These are phyloP conservation scores for Malurus splendens DNA, from an alignment of 2,797 vertebrate species.

Conservation along the genomic window DNA sequence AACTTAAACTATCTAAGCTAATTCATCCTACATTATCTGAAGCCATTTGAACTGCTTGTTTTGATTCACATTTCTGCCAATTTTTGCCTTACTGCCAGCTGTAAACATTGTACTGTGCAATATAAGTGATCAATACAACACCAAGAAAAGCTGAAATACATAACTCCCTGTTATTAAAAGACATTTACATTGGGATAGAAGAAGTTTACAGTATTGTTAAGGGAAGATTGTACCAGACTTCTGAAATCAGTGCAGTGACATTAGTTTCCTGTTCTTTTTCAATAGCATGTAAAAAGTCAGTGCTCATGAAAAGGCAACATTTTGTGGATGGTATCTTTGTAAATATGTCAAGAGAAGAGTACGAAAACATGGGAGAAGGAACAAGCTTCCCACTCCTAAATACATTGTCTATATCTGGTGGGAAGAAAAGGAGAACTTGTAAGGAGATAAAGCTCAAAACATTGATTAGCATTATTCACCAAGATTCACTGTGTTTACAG, in stretches of 20 bases:
- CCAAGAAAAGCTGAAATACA: not conserved
- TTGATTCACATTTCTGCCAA: not conserved
- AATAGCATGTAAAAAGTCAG: not conserved
- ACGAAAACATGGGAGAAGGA: not conserved
- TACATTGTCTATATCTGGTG: not conserved
- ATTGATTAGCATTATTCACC: not conserved
- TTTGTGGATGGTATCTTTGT: fast-evolving
- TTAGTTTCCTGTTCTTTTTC: not conserved
- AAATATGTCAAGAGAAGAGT: not conserved
- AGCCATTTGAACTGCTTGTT: not conserved
- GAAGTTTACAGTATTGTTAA: not conserved
- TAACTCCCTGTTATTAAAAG: not conserved
- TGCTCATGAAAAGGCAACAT: not conserved
- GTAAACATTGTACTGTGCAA: not conserved
- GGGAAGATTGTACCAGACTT: not conserved
- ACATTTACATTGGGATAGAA: not conserved
- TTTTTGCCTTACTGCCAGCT: not conserved
- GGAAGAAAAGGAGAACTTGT: not conserved
- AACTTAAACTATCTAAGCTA: not conserved
- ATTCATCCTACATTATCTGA: not conserved
- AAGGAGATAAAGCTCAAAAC: not conserved
- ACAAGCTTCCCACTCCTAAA: not conserved
- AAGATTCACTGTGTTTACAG: not conserved
- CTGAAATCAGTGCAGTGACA: not conserved
- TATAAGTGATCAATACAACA: not conserved